Conservation (phyloP, 2,113 vertebrate genomes). For the Pelmatolapia mariae region DNA sequence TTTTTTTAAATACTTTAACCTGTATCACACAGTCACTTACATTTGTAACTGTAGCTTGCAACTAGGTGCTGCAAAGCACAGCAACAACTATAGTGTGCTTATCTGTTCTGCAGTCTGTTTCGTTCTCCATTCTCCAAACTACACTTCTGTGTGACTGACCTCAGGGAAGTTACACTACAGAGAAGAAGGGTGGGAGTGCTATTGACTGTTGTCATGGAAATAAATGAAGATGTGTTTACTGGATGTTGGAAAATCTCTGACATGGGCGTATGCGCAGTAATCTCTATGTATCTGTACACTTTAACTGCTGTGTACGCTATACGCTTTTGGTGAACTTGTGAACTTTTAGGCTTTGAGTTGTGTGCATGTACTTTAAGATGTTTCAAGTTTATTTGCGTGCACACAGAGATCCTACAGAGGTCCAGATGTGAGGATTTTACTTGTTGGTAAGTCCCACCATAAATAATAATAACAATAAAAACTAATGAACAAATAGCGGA, state of each 20-base stretch:
- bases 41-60: neutral
- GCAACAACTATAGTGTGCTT: neutral
- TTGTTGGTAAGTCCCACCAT: slow-evolving; percentile 34
- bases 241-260: neutral
- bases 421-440: slow-evolving; percentile 45
- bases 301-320: neutral
- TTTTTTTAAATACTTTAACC: neutral
- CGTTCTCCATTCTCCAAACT: neutral
- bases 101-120: neutral
- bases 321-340: neutral
- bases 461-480: slow-evolving; percentile 19
- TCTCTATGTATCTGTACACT: neutral
- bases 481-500: slow-evolving; percentile 13
- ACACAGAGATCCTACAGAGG: neutral
- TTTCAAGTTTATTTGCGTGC: neutral
- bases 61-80: neutral
- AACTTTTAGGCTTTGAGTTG: neutral
- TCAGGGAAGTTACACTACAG: neutral
- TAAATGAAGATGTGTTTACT: slow-evolving; percentile 15
- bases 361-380: neutral
- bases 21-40: neutral
- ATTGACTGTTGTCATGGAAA: slow-evolving; percentile 43
- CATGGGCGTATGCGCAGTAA: neutral
- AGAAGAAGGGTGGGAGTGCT: slow-evolving; percentile 43
- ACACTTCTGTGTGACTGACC: neutral